These are phyloP conservation scores for Tinea pellionella DNA, from an alignment of 2,888 invertebrate species.

Conservation along the genomic window DNA sequence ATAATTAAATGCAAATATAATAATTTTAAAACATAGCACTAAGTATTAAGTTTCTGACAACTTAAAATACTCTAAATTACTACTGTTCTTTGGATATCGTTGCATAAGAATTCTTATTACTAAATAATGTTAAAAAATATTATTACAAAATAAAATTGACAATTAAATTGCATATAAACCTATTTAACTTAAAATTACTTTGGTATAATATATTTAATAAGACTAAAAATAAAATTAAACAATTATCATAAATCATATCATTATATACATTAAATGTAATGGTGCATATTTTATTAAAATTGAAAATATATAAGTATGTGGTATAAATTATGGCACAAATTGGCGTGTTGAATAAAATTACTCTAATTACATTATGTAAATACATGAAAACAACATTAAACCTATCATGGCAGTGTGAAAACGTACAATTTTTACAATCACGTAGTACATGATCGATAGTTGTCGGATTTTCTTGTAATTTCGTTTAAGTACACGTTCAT, in stretches of 20 bases:
- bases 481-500: slow-evolving; percentile 74
- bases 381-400: no score
- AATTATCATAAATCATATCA: no score
- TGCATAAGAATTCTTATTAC: background rate
- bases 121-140: background rate
- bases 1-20: background rate
- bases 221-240: no score
- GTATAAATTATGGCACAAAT: no score
- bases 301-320: no score
- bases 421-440: slow-evolving; percentile 23
- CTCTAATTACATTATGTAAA: no score
- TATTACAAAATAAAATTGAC: background rate
- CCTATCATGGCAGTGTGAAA: background rate
- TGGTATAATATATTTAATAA: background rate
- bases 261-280: no score
- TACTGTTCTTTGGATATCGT: background rate
- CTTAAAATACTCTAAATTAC: background rate
- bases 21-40: background rate
- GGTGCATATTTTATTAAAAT: no score
- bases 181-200: background rate
- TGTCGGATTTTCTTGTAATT: slow-evolving; percentile 72
- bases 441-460: slow-evolving; percentile 71
- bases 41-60: background rate
- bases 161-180: background rate
- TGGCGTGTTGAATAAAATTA: no score